Base-by-base conservation (phyloP, 1,140 invertebrate genomes). In the Helicoverpa armigera region DNA sequence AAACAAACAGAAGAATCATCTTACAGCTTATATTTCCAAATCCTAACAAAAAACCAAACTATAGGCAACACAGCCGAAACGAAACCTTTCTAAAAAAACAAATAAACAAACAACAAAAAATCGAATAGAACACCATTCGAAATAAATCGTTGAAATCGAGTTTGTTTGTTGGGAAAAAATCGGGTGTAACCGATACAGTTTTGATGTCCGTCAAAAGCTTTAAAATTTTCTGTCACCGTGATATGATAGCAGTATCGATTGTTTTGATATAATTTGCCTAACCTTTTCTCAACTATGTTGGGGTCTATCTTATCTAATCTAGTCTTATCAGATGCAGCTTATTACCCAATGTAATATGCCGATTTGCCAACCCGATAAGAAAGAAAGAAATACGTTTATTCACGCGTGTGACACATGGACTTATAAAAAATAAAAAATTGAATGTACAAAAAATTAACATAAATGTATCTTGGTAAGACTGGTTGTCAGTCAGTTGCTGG, bases 111-210 rank as follows among this genome's bases (percentile, higher is more conserved):
- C 48, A 50, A 50, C 74, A 43, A 43, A 43, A 43, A 43, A 43
- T 43, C 35, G 60, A 35, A 77, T 60, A 77, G 50, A 54, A 50
- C 43, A 65, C 14, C 60, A 48, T 53, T 77, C 48, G 60, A 65
- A 65, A 77, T 77, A 77, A 77, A 77, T 77, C 60, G 18, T n/a
- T 43, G 75, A 77, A 77, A 77, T 77, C 61, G 50, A 61, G 67
- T 77, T 65, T 65, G 51, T 77, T 31, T 29, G 74, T 77, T 29
- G 13, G 74, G 23, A 77, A 77, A 77, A 77, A 73, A 29, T 43
- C 54, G 23, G 9, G 14, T 67, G 75, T 18, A 67, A 67, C 50
- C 75, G 61, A 67, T 54, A 77, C 75, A 77, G 35, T 65, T 77
- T 67, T 54, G 60, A 65, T 67, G 75, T 67, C 75, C 51, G 60